Percentiles rank a stretch among this genome's conserved stretches.
These are phyloP conservation scores for Nowickia ferox DNA, from an alignment of 2,888 invertebrate genomes.

Conservation along the genomic window DNA sequence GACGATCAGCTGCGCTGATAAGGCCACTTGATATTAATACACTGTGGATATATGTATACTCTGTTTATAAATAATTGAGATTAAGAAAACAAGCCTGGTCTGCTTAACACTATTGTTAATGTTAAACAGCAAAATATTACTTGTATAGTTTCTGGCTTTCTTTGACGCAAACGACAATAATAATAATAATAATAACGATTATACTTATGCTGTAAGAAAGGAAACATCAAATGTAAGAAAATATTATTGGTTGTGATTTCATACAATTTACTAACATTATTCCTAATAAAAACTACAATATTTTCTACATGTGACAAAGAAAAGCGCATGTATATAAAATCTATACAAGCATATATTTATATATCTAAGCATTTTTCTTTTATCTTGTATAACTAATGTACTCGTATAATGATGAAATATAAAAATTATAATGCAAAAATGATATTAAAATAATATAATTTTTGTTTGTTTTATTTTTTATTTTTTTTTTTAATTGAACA, in stretches of 20 bases:
- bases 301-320: background rate
- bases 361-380: background rate
- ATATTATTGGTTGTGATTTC: conserved; percentile 64
- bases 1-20: too few species aligned
- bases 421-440: conserved; percentile 60
- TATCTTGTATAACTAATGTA: conserved; percentile 44
- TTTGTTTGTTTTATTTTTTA: background rate
- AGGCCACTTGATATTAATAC: too few species aligned
- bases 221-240: conserved; percentile 65
- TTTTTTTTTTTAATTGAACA: background rate
- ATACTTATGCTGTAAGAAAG: background rate
- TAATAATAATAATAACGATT: conserved; percentile 50
- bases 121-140: conserved; percentile 13
- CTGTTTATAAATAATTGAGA: too few species aligned
- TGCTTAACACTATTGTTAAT: conserved; percentile 8
- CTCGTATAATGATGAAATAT: conserved; percentile 51
- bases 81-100: background rate
- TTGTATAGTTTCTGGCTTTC: conserved; percentile 45
- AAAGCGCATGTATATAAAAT: background rate
- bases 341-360: background rate
- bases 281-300: background rate
- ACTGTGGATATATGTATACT: too few species aligned
- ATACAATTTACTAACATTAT: conserved; percentile 27
- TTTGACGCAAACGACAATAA: conserved; percentile 44
- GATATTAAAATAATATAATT: conserved; percentile 34